These are phyloP conservation scores for Mimumesa dahlbomi DNA, from an alignment of 2,888 invertebrate genomes.

Conservation along the genomic window DNA sequence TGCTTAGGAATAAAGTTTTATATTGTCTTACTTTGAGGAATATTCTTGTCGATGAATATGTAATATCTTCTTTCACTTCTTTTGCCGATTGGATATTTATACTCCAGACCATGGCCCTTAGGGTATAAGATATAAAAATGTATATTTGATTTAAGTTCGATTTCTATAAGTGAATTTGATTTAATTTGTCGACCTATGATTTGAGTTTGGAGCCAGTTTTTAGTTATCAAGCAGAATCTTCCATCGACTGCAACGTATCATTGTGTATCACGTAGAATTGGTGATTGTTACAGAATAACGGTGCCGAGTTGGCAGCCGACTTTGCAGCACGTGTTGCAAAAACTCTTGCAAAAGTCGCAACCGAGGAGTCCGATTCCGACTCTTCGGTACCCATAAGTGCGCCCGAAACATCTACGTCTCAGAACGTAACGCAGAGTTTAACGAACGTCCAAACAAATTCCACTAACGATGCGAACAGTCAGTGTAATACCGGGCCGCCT, in stretches of 20 bases:
- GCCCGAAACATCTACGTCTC: conserved; percentile 51
- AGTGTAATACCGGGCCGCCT: conserved; percentile 61
- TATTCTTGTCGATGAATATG: no score
- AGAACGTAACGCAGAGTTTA: conserved; percentile 60
- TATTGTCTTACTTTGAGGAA: no score
- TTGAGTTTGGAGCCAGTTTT: conserved; percentile 71
- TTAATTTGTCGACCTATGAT: conserved; percentile 64
- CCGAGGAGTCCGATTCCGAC: conserved; percentile 59
- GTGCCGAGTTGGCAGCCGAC: conserved; percentile 74
- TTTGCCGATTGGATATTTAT: conserved; percentile 22
- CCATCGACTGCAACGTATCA: conserved; percentile 63
- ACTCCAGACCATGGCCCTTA: conserved; percentile 39
- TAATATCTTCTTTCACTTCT: no score
- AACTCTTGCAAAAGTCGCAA: conserved; percentile 66
- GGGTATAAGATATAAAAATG: conserved; percentile 45
- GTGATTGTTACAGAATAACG: conserved; percentile 76
- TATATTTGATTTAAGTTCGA: conserved; percentile 58
- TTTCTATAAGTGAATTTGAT: conserved; percentile 57
- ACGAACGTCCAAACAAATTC: conserved; percentile 63
- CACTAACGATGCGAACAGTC: conserved; percentile 64
- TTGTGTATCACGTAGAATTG: conserved; percentile 75
- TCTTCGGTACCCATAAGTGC: conserved; percentile 58
- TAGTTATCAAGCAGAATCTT: conserved; percentile 76
- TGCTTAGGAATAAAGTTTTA: no score
- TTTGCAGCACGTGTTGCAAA: conserved; percentile 78